Base-by-base conservation (phyloP, 2,113 vertebrate genomes). In the Tetrao urogallus region DNA sequence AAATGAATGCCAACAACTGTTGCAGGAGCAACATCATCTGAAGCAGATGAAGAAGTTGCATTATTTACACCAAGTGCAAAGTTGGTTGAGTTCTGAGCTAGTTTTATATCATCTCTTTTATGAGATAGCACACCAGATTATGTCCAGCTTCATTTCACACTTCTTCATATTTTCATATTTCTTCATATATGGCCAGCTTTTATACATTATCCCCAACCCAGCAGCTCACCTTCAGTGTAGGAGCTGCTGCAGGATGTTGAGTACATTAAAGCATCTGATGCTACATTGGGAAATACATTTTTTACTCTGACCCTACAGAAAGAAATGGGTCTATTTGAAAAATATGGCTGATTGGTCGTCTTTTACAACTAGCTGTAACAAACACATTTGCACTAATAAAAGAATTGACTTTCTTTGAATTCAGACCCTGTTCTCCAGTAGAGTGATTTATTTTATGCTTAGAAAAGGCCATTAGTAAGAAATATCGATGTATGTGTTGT, bases 331-430 rank as follows among this genome's bases (percentile, higher is more conserved):
- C n/a, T 25, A 82, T 80, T 64, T 78, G 61, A 78, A 84, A 92
- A 88, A 78, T 28, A 64, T 22, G 16, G 28, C 4, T 89, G 60
- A 48, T 27, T 65, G 43, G 75, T 71, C 77, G 85, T 57, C 38
- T 91, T 89, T 89, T 89, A 89, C 32, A 93, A 74, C 60, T 63
- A 87, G 69, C 48, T 77, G 40, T 85, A 91, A 92, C 58, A 87
- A 94, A 82, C 48, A 42, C 5, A 1, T 89, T 92, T 86, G 64
- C 15, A 43, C 17, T 83, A 43, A 85, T 88, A 82, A 60, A 76
- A 86, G 1, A 56, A 40, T 16, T 74, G 0, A 47, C 32, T 64
- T 69, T 17, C 24, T 58, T 67, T 87, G 45, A 89, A 85, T 78
- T 77, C 75, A 86, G 52, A 30, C 17, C 21, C 24, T 45, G 12